Evolutionary conservation across 2,888 invertebrate genomes (phyloP).

Genomic region (Dryobotodes eremita): DNA sequence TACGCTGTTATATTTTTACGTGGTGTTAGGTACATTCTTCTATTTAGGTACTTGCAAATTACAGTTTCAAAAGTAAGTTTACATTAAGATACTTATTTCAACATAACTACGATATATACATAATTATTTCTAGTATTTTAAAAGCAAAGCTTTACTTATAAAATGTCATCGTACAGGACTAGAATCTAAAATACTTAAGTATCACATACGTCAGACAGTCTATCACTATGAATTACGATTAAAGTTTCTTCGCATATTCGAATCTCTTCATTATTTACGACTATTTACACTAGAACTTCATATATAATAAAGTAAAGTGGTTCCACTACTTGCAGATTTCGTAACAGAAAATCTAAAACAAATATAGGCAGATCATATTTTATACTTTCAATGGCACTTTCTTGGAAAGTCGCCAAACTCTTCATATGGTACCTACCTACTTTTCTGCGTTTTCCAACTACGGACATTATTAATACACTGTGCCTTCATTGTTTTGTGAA

Average conservation of each 20-base stretch:
- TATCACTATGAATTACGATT: background rate
- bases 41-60: background rate
- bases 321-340: slow-evolving; percentile 37
- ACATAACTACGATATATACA: too few species aligned
- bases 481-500: slow-evolving; percentile 1
- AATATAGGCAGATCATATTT: slow-evolving; percentile 51
- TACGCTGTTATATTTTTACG: slow-evolving; percentile 12
- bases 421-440: background rate
- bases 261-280: slow-evolving; percentile 13
- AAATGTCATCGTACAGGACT: background rate
- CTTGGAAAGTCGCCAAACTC: slow-evolving; percentile 42
- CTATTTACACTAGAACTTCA: slow-evolving; percentile 31
- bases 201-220: background rate
- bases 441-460: slow-evolving; percentile 16
- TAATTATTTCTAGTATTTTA: too few species aligned
- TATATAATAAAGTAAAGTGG: slow-evolving; percentile 41
- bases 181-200: background rate
- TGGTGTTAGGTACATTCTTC: background rate
- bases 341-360: slow-evolving; percentile 50
- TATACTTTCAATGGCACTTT: slow-evolving; percentile 26
- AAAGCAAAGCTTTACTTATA: background rate
- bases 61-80: too few species aligned
- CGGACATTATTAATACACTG: background rate
- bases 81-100: too few species aligned
- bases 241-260: background rate